Evolutionary conservation across 2,888 invertebrate species (phyloP), one percentile per base, ranked within the genome.

Genomic region (Drosophila anomelani): DNA sequence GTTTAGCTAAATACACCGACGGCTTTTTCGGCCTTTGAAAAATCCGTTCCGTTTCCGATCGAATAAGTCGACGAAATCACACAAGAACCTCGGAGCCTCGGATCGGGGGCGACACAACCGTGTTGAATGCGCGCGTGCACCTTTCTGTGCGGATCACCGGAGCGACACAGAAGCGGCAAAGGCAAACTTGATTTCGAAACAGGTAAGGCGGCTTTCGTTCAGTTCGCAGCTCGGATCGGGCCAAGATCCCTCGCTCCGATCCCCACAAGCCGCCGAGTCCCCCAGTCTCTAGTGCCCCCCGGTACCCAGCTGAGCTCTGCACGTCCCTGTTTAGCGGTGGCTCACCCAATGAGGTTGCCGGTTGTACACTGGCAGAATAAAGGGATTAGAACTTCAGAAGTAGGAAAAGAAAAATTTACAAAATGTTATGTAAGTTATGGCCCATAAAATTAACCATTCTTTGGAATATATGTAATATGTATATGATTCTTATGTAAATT

Each of bases 121-220:
- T 82, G 71, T 78, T 80, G 85, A 87, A 81, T 85, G 85, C 81
- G 85, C 88, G 88, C 85, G 84, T 80, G 88, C 85, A 88, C 85
- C 88, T 85, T 86, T 88, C 86, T 88, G 88, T 85, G 81, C 85
- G 85, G 88, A 86, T 86, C 85, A 83, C 80, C 85, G 83, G 71
- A 86, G 85, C 88, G 85, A 86, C 88, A 86, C 85, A 86, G 85
- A 85, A 88, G 88, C 85, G 80, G 73, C 85, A 87, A 86, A 88
- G 80, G 73, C 83, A 87, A 86, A 86, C 85, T 86, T 86, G 85
- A 86, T 85, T 88, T 80, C 80, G 78, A 86, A 85, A 85, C 84
- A 80, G 84, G 84, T 86, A 85, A 85, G 78, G 87, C 71, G 80
- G 84, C 87, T 85, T 85, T 85, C 87, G 84, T 86, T 85, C 87